phyloP scores from a whole-genome alignment of 2,113 vertebrate genomes.

The Sceloporus undulatus region DNA sequence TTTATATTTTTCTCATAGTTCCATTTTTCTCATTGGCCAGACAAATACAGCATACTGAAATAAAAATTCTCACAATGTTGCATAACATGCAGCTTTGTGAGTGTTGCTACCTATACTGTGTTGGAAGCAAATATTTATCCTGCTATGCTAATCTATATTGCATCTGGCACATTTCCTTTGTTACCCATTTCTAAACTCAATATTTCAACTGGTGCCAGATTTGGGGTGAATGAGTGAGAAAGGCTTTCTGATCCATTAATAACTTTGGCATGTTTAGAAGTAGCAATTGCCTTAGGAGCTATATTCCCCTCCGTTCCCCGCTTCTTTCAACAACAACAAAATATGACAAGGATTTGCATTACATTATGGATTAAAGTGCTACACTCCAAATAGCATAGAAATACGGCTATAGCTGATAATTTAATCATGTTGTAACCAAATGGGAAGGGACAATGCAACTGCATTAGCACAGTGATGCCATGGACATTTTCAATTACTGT shows the following conservation, averaged over 20 bases:
- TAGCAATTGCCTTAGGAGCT: neutral
- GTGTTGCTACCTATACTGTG: constrained; percentile 31
- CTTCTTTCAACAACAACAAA: constrained; percentile 41
- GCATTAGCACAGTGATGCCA: constrained; percentile 46
- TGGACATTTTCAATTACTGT: constrained; percentile 64
- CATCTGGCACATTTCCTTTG: constrained; percentile 41
- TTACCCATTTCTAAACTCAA: constrained; percentile 39
- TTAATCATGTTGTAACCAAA: constrained; percentile 55
- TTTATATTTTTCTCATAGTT: constrained; percentile 32
- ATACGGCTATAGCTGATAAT: constrained; percentile 66
- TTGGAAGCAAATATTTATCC: constrained; percentile 49
- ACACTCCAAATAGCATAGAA: constrained; percentile 61
- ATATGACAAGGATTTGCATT: constrained; percentile 47
- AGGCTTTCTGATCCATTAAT: neutral
- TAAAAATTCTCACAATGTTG: constrained; percentile 30
- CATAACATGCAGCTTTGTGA: constrained; percentile 27
- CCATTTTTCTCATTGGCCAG: constrained; percentile 43
- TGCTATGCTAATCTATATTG: constrained; percentile 43
- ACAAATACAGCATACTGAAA: constrained; percentile 35
- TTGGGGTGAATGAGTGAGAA: neutral
- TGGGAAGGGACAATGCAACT: constrained; percentile 33
- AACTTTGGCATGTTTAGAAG: constrained; percentile 15
- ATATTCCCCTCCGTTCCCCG: neutral
- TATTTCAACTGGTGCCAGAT: constrained; percentile 53
- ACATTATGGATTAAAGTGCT: constrained; percentile 61